A percentile compares a stretch with the other conserved stretches of the same genome.
Evolutionary conservation across 2,113 vertebrate genomes (phyloP).

Genomic region (Rhagologus leucostigma): DNA sequence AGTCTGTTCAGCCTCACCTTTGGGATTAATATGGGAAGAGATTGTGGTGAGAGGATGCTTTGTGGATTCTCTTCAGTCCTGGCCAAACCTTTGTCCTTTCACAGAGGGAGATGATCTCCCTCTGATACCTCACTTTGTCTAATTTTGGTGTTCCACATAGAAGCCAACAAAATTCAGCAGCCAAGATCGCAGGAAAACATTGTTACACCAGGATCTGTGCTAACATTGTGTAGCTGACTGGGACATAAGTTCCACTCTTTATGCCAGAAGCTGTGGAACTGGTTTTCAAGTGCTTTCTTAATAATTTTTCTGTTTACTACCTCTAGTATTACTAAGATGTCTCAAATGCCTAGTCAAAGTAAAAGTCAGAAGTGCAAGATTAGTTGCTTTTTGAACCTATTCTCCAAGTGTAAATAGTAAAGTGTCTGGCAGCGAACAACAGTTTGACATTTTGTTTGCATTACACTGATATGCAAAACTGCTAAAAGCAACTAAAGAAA

Average conservation of each 20-base stretch:
- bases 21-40: neutral
- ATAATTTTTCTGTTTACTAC: neutral
- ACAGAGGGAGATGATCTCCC: neutral
- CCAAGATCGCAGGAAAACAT: neutral
- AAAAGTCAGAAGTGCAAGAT: neutral
- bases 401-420: neutral
- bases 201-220: neutral
- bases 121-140: neutral
- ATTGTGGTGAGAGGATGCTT: neutral
- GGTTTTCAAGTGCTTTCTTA: neutral
- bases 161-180: neutral
- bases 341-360: neutral
- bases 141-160: rapidly evolving
- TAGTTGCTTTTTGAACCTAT: neutral
- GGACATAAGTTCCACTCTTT: neutral
- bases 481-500: neutral
- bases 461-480: neutral
- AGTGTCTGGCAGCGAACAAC: neutral
- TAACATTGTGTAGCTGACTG: neutral
- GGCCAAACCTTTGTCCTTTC: neutral
- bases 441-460: neutral
- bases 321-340: neutral
- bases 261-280: neutral
- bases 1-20: neutral
- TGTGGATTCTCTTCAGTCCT: neutral